Conservation (phyloP, 2,888 invertebrate genomes). For the Athalia rosae region DNA sequence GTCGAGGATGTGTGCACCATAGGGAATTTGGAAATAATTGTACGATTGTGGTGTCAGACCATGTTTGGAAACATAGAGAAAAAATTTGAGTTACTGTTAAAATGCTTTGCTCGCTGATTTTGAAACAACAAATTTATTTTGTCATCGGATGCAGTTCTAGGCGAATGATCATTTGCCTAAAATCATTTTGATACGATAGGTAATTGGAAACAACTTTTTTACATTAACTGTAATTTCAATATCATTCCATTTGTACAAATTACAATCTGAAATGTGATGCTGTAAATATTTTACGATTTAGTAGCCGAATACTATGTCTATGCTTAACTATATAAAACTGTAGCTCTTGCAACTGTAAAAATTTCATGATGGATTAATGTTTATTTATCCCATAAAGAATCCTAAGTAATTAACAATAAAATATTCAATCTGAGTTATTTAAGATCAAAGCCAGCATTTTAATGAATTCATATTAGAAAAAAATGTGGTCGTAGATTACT, state of each 20-base stretch:
- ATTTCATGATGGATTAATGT: constrained; percentile 43
- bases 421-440: constrained; percentile 34
- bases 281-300: constrained; percentile 47
- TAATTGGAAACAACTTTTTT: constrained; percentile 32
- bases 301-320: constrained; percentile 28
- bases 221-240: constrained; percentile 19
- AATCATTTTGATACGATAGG: constrained; percentile 48
- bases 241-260: constrained; percentile 56
- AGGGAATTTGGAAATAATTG: constrained; percentile 10
- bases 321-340: constrained; percentile 34
- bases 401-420: constrained; percentile 50
- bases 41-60: not conserved
- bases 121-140: constrained; percentile 31
- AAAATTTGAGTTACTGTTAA: constrained; percentile 14
- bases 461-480: not conserved
- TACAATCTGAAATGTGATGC: constrained; percentile 56
- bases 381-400: constrained; percentile 36
- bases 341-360: constrained; percentile 51
- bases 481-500: not conserved
- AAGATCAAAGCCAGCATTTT: constrained; percentile 46
- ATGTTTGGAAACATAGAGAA: not conserved
- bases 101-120: constrained; percentile 12
- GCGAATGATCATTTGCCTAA: constrained; percentile 49
- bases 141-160: constrained; percentile 41
- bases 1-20: not conserved